Percentiles rank a stretch among this genome's conserved stretches.
Conservation (phyloP, 2,888 invertebrate species). For the Clitarchus hookeri region DNA sequence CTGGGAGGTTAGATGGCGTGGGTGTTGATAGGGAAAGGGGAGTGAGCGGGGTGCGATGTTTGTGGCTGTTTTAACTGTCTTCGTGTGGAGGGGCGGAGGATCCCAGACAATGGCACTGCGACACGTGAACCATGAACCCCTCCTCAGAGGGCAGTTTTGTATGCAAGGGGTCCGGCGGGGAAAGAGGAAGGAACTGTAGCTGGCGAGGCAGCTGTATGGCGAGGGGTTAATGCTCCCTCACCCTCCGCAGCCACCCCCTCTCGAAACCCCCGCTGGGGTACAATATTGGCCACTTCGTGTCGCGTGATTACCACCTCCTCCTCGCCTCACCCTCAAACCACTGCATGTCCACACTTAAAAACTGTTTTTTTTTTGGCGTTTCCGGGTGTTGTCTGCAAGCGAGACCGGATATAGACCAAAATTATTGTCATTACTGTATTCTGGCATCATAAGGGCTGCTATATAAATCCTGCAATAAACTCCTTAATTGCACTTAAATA, state of each 20-base stretch:
- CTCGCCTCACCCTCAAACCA: neutral
- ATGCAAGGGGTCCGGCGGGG: too few species aligned
- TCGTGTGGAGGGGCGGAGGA: neutral
- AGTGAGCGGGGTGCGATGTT: neutral
- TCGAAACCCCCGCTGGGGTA: neutral
- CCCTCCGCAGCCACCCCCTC: neutral
- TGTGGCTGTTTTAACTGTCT: neutral
- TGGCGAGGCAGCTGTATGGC: neutral
- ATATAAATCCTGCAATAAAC: neutral
- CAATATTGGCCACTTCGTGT: slow-evolving; percentile 10
- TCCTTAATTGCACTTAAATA: neutral
- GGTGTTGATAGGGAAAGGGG: neutral
- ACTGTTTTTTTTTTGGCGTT: neutral
- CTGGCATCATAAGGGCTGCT: neutral
- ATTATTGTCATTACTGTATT: neutral
- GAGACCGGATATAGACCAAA: neutral
- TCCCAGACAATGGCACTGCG: neutral
- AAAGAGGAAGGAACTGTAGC: neutral
- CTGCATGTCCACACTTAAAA: neutral
- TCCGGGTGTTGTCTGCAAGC: neutral
- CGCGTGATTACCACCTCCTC: neutral
- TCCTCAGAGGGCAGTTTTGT: neutral
- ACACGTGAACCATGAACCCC: neutral
- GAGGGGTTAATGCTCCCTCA: neutral
- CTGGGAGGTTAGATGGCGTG: too few species aligned